phyloP scores from a whole-genome alignment of 2,113 vertebrate species.

The Lophura nycthemera region DNA sequence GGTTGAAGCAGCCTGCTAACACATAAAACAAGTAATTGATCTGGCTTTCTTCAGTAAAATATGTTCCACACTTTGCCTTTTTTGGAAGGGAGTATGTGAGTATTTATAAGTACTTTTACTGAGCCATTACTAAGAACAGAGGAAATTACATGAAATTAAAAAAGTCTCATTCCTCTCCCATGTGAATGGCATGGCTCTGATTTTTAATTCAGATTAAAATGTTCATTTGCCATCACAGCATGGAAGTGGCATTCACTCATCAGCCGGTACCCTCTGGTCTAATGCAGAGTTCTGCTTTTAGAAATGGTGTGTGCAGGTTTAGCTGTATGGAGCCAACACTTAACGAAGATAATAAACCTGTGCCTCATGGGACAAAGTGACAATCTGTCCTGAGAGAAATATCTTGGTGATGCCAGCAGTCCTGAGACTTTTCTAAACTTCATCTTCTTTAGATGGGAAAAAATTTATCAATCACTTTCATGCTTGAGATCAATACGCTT shows the following conservation, averaged over 20 bases:
- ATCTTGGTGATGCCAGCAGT: not conserved
- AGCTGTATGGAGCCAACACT: not conserved
- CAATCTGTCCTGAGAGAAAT: not conserved
- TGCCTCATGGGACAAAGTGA: not conserved
- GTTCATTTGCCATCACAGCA: not conserved
- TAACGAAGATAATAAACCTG: not conserved
- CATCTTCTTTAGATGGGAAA: not conserved
- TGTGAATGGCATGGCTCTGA: not conserved
- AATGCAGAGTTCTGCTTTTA: not conserved
- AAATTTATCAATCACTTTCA: not conserved
- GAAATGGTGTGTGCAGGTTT: not conserved
- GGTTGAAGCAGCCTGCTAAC: slow-evolving; percentile 27
- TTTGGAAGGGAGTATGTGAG: not conserved
- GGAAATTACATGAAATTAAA: not conserved
- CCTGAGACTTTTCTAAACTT: not conserved
- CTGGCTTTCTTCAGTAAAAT: slow-evolving; percentile 25
- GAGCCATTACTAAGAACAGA: not conserved
- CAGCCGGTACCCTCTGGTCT: not conserved
- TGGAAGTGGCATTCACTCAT: not conserved
- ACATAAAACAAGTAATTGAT: slow-evolving; percentile 30
- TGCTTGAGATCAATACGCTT: not conserved
- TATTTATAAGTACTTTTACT: not conserved
- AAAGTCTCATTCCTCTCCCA: not conserved
- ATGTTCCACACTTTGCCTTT: slow-evolving; percentile 21
- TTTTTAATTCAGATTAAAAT: not conserved